Conservation (phyloP, 1,140 invertebrate species). For the Aphis craccivora region DNA sequence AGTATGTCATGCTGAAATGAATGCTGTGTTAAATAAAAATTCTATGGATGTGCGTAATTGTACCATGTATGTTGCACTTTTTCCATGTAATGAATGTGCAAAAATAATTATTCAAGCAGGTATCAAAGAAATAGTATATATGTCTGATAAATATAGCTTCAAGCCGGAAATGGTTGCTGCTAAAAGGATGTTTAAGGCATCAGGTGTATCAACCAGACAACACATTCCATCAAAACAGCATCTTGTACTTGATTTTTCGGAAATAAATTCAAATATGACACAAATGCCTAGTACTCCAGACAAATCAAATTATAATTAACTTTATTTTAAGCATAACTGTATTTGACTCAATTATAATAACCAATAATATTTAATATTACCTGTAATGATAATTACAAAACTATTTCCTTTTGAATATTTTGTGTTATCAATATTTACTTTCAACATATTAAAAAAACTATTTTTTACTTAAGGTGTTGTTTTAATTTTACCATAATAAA, state of each 20-base stretch:
- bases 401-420: background rate
- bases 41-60: constrained; percentile 77
- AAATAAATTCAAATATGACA: constrained; percentile 68
- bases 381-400: background rate
- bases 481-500: background rate
- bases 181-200: constrained; percentile 81
- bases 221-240: constrained; percentile 70
- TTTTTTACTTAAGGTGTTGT: background rate
- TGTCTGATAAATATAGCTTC: constrained; percentile 80
- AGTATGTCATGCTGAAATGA: constrained; percentile 98
- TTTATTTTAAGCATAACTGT: background rate
- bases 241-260: constrained; percentile 75
- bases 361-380: background rate
- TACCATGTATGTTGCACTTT: constrained; percentile 85
- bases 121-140: constrained; percentile 80
- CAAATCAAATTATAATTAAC: constrained; percentile 58
- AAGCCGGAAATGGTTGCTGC: constrained; percentile 77
- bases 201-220: constrained; percentile 74
- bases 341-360: background rate
- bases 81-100: constrained; percentile 96
- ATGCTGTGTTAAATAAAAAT: constrained; percentile 95
- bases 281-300: constrained; percentile 65
- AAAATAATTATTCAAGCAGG: constrained; percentile 97
- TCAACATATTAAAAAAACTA: background rate
- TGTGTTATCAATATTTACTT: background rate